A percentile compares a stretch with the other conserved stretches of the same genome.
phyloP scores from a whole-genome alignment of 2,113 vertebrate species.

The Esox niger region DNA sequence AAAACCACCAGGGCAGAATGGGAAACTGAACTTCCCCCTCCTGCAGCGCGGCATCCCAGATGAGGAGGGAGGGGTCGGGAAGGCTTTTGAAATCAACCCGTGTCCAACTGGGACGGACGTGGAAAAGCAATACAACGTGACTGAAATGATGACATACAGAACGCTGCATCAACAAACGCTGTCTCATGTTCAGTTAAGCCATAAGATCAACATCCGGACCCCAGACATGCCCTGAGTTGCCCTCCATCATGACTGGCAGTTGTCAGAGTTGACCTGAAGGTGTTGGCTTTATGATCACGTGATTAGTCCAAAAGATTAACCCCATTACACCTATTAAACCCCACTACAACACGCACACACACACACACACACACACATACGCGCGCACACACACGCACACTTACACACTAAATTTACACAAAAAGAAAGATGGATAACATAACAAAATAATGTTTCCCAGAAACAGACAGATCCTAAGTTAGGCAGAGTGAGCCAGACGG shows the following conservation, averaged over 20 bases:
- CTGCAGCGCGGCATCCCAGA: conserved; percentile 51
- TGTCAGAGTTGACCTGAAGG: conserved; percentile 15
- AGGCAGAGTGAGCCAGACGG: conserved; percentile 9
- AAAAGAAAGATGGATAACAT: background rate
- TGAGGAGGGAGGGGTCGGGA: conserved; percentile 6
- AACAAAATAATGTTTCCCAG: background rate
- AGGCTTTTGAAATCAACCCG: background rate
- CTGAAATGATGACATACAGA: background rate
- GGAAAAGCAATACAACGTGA: conserved; percentile 18
- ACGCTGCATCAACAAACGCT: background rate
- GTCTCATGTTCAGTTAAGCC: background rate
- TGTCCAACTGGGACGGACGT: conserved; percentile 46
- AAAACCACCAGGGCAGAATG: conserved; percentile 54
- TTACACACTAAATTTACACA: background rate
- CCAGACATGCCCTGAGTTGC: background rate
- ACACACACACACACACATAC: conserved; percentile 13
- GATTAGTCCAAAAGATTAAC: conserved; percentile 40
- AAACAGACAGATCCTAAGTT: too few species aligned
- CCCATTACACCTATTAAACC: conserved; percentile 39
- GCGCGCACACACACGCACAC: background rate
- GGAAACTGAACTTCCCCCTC: conserved; percentile 56
- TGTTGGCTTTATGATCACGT: conserved; percentile 41
- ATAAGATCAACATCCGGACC: background rate
- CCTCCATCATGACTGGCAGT: background rate
- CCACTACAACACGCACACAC: conserved; percentile 26